These are phyloP conservation scores for Chromobotia macracanthus DNA, from an alignment of 2,797 vertebrate species.

Conservation along the genomic window DNA sequence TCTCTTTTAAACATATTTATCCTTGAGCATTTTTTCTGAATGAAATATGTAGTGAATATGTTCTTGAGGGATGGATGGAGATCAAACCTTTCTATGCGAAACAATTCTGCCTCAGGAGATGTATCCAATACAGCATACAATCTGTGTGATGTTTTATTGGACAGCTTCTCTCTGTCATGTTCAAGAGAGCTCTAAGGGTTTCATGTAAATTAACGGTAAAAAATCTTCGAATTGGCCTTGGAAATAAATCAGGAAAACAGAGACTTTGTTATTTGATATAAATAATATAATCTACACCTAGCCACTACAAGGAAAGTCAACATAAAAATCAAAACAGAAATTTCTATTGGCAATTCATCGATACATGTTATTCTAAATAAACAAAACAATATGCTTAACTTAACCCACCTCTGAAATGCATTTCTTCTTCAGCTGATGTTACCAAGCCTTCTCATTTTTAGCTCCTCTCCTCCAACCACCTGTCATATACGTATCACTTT, in stretches of 20 bases:
- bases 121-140: not conserved
- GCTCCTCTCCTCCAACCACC: not conserved
- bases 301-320: not conserved
- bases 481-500: not conserved
- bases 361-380: not conserved
- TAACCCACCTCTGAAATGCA: too few species aligned
- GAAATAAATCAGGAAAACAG: not conserved
- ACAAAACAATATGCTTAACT: not conserved
- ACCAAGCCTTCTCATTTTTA: not conserved
- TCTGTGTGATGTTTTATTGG: not conserved
- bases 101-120: constrained; percentile 12
- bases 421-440: not conserved
- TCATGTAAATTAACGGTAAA: not conserved
- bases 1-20: constrained; percentile 4
- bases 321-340: not conserved
- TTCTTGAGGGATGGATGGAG: constrained; percentile 7
- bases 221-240: not conserved
- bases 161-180: not conserved
- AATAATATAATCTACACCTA: not conserved
- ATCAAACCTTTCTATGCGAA: constrained; percentile 10
- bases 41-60: constrained; percentile 24
- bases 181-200: not conserved
- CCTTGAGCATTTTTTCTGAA: not conserved
- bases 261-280: not conserved
- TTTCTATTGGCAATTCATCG: not conserved